These are phyloP conservation scores for Synaphobranchus kaupii DNA, from an alignment of 2,797 vertebrate species.

Conservation along the genomic window DNA sequence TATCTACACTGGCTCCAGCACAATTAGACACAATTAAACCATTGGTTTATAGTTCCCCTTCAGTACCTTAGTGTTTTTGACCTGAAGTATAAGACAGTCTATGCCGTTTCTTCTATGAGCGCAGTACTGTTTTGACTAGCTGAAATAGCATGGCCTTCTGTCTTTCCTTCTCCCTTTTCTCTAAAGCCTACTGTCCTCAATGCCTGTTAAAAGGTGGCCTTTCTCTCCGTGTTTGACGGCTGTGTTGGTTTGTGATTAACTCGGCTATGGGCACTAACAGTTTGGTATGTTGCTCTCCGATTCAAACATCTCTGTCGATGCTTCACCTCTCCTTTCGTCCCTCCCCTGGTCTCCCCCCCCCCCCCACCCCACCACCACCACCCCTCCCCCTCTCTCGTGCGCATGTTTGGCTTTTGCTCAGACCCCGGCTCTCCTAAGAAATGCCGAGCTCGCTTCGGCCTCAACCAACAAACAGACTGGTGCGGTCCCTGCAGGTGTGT, in stretches of 20 bases:
- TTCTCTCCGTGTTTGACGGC: constrained; percentile 26
- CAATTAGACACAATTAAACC: not conserved
- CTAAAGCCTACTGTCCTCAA: not conserved
- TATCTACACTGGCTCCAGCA: constrained; percentile 32
- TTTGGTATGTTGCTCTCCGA: constrained; percentile 39
- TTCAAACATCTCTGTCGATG: constrained; percentile 29
- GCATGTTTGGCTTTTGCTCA: constrained; percentile 87
- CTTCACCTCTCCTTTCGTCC: constrained; percentile 55
- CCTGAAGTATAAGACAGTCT: not conserved
- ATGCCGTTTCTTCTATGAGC: not conserved
- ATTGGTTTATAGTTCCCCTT: not conserved
- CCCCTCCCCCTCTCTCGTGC: constrained; percentile 55
- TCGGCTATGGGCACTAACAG: constrained; percentile 22
- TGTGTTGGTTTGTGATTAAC: constrained; percentile 29
- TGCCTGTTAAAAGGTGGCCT: not conserved
- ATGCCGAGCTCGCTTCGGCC: constrained; percentile 99
- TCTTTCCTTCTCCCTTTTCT: not conserved
- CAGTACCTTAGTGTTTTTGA: not conserved
- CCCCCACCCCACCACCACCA: constrained; percentile 34
- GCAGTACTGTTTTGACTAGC: not conserved
- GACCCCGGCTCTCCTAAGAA: constrained; percentile 99
- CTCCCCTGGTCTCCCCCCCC: constrained; percentile 34
- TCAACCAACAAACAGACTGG: constrained; percentile 99
- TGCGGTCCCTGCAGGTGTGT: constrained; percentile 99
- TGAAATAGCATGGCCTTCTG: not conserved